A percentile compares a stretch with the other conserved stretches of the same genome.
phyloP scores from a whole-genome alignment of 2,113 vertebrate genomes.

The Eudorcas thomsonii region DNA sequence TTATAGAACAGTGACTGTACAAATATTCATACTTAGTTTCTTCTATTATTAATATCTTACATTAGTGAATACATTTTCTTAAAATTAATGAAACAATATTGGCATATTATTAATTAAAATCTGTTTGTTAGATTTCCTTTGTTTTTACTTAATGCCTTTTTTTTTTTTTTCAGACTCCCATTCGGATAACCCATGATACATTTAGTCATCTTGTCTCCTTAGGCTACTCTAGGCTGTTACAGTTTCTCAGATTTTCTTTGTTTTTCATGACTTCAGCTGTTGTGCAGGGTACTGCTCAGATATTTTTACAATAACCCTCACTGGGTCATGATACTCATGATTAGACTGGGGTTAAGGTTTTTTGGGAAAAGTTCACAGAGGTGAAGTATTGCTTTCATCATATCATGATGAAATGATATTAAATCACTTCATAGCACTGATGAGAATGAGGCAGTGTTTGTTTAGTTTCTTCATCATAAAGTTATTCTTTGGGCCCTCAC shows the following conservation, averaged over 20 bases:
- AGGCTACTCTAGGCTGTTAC: fast-evolving
- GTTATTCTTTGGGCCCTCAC: neutral
- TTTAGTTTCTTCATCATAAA: neutral
- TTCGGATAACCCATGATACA: neutral
- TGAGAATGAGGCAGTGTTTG: too few relatives aligned
- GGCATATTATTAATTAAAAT: neutral
- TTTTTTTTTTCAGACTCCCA: neutral
- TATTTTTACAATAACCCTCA: neutral
- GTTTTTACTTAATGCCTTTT: neutral
- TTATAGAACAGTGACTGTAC: neutral
- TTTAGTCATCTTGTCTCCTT: neutral
- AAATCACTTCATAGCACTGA: neutral
- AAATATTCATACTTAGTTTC: neutral
- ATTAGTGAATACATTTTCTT: neutral
- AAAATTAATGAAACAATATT: neutral
- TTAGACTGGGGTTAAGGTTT: neutral
- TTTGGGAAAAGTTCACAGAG: fast-evolving
- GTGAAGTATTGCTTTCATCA: neutral
- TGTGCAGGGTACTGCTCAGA: neutral
- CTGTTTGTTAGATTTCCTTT: neutral
- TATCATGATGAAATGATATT: neutral
- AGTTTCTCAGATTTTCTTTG: neutral
- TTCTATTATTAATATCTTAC: neutral
- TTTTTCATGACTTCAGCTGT: neutral
- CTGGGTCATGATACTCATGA: neutral